phyloP scores from a whole-genome alignment of 2,888 invertebrate species.

The Rhamnusium bicolor region DNA sequence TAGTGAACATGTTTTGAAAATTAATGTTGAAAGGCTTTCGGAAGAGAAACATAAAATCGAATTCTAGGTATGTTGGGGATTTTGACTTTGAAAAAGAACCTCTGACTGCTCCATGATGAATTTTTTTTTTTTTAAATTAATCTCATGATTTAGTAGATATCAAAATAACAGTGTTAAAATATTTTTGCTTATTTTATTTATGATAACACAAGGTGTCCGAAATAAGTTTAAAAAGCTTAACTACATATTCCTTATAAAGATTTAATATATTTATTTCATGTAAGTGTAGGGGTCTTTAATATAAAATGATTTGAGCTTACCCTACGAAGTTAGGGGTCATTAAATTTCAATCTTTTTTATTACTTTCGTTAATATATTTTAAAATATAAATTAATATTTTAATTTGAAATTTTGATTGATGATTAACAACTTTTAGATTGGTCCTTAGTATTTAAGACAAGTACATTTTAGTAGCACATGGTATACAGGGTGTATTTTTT shows the following conservation, averaged over 20 bases:
- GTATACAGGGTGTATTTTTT: not conserved
- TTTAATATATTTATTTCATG: not conserved
- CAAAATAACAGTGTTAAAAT: not conserved
- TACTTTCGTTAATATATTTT: not conserved
- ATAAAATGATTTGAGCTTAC: not conserved
- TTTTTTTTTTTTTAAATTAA: not conserved
- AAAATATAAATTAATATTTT: not conserved
- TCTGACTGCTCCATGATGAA: not conserved
- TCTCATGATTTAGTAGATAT: not conserved
- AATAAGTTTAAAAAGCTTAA: not conserved
- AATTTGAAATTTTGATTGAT: not conserved
- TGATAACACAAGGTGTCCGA: constrained; percentile 3
- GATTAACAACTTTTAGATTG: no score
- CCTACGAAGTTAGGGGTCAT: not conserved
- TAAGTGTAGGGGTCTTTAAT: not conserved
- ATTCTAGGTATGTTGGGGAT: not conserved
- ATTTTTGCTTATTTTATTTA: not conserved
- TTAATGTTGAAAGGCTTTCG: not conserved
- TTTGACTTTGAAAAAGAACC: not conserved
- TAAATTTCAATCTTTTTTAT: not conserved
- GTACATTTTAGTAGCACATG: no score
- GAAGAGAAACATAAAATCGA: not conserved
- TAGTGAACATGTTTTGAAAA: not conserved
- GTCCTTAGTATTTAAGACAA: no score
- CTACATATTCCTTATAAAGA: not conserved